Evolutionary conservation across 1,140 invertebrate species (phyloP).

Genomic region (Drosophila pseudoananassae): DNA sequence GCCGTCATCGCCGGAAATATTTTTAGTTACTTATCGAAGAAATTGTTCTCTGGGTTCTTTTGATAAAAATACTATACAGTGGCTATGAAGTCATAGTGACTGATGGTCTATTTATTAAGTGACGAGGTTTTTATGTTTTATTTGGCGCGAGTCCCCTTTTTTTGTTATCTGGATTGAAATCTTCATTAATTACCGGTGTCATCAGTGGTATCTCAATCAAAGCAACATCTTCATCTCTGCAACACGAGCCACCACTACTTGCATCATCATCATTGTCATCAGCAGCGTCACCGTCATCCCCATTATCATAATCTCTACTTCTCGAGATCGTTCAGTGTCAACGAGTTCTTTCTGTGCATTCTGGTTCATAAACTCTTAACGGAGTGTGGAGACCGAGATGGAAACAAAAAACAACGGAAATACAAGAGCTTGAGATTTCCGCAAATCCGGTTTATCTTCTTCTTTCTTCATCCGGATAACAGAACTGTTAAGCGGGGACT

Average conservation of each 20-base stretch:
- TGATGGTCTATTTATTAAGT: too few species aligned
- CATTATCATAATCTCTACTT: slow-evolving; percentile 2
- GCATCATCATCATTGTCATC: slow-evolving; percentile 1
- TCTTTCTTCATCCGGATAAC: slow-evolving; percentile 8
- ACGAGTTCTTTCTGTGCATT: slow-evolving; percentile 2
- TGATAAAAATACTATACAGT: too few species aligned
- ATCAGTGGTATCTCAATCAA: background rate
- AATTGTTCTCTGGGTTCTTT: too few species aligned
- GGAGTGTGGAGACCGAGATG: background rate
- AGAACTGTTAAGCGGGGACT: slow-evolving; percentile 1
- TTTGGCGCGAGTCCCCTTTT: background rate
- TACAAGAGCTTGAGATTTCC: slow-evolving; percentile 36
- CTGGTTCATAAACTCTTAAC: slow-evolving; percentile 4
- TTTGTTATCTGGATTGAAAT: background rate
- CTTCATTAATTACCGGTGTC: background rate
- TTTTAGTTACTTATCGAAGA: too few species aligned
- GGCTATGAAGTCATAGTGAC: too few species aligned
- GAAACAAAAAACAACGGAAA: slow-evolving; percentile 37
- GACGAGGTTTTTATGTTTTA: too few species aligned
- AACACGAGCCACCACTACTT: background rate
- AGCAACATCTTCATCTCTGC: background rate
- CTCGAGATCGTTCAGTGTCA: slow-evolving; percentile 3
- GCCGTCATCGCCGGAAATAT: slow-evolving; percentile 1
- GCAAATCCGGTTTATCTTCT: slow-evolving; percentile 60
- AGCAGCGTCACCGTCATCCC: background rate